Base-by-base conservation (phyloP, 2,888 invertebrate species). In the Eupeodes latifasciatus region DNA sequence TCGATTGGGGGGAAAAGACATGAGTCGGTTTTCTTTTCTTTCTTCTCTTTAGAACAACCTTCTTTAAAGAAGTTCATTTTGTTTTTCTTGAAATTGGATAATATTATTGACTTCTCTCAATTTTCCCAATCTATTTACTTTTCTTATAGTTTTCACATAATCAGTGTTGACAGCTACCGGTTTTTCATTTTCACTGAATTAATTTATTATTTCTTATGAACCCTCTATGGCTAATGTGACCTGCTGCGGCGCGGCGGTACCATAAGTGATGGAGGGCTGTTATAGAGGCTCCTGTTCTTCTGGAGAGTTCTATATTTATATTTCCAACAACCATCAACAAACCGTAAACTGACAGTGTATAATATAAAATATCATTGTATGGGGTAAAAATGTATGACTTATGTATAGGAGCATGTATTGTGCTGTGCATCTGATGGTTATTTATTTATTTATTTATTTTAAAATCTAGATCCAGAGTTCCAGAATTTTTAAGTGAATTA, bases 101-200 rank as follows among this genome's bases (percentile, higher is more conserved):
- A 53, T 49, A 69, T 61, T 53, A 79, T 71, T 62, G 59, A 69
- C 14, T 69, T 44, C 69, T 64, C 51, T 62, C 40, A 16, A 62
- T 40, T 62, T 62, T 62, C 11, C 11, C 16, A 16, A 55, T 55
- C 12, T 16, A 5, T 36, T 69, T 16, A 5, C 16, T 69, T 53
- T 34, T 36, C 36, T 51, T n/a, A 14, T 34, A 12, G 11, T 57
- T 40, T 71, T 51, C 71, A 79, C 47, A 79, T 61, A 79, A 71
- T 71, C 79, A 40, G 71, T 71, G 79, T 62, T 71, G 79, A 79
- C 79, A 79, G 79, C 71, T 79, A 79, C 79, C 79, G 79, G 79
- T 71, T 79, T 79, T 79, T 59, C 44, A 44, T 53, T 62, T 79
- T 79, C 44, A 55, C n/a, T 67, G 51, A 67, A 67, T 67, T 51